Base-by-base conservation (phyloP, 2,888 invertebrate species). In the Hirudinaria manillensis region DNA sequence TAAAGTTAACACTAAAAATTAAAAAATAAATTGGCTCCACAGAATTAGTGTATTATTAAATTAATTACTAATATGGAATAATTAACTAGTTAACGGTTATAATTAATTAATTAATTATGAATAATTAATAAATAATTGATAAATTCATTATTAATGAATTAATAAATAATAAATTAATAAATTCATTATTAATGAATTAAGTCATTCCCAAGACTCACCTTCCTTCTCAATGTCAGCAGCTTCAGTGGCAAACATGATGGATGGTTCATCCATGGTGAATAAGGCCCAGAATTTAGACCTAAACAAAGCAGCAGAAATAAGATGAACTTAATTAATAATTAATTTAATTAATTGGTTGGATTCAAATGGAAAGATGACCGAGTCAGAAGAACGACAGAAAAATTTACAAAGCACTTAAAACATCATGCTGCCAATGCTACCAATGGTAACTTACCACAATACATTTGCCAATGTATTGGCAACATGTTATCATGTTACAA, bases 161-260 rank as follows among this genome's bases (percentile, higher is more conserved):
- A 61, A 32, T 13, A 38, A 65, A 36, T 3, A 6, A 34, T 32
- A 4, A 16, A 74, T n/a, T n/a, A n/a, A n/a, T n/a, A 68, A 51
- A 67, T n/a, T 36, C 70, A 16, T 27, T 55, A 1, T 55, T 45
- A 27, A 55, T n/a, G 27, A 32, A 55, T 38, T 6, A 2, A 75
- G 1, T 1, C 24, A 36, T 19, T 71, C 21, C 16, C 32, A 24
- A 56, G 2, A 75, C 24, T 21, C 32, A 32, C 24, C 74, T 84
- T 84, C 83, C 78, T 82, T 81, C 78, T 83, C 82, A 32, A 82
- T 80, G 77, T 94, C 93, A 85, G 94, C 93, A 0, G 95, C 94
- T 85, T 85, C 85, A 6, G 84, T 84, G 21, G 83, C 81, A 80
- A 85, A 85, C 76, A 80, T 80, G 66, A 84, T 84, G 78, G 81